Evolutionary conservation across 1,140 invertebrate genomes (phyloP).

Genomic region (Agrypnia vestita): DNA sequence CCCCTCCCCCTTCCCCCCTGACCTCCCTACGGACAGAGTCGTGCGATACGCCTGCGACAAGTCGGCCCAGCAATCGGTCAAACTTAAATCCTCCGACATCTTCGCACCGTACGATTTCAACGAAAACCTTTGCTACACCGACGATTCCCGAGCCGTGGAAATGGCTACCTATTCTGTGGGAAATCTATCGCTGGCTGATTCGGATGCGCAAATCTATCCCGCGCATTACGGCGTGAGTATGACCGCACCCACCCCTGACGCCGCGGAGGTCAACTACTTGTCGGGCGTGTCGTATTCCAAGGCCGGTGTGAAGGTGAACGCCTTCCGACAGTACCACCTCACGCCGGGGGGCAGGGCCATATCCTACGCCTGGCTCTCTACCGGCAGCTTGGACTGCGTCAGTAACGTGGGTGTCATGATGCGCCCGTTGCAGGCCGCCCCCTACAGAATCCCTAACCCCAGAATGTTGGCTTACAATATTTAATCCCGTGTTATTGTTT

Average conservation of each 20-base stretch:
- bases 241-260: slow-evolving; percentile 30
- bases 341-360: no score
- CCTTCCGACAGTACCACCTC: slow-evolving; percentile 43
- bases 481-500: slow-evolving; percentile 27
- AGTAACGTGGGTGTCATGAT: no score
- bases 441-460: slow-evolving; percentile 47
- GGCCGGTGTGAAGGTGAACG: slow-evolving; percentile 45
- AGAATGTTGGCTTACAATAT: slow-evolving; percentile 52
- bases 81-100: not conserved
- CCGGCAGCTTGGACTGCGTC: no score
- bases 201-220: no score
- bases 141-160: not conserved
- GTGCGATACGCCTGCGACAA: no score
- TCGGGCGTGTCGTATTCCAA: slow-evolving; percentile 44
- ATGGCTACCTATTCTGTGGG: not conserved
- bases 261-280: slow-evolving; percentile 33
- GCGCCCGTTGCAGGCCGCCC: slow-evolving; percentile 34
- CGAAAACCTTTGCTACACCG: not conserved
- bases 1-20: slow-evolving; percentile 20
- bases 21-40: not conserved
- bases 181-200: no score
- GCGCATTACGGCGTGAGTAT: not conserved
- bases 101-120: slow-evolving; percentile 6
- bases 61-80: not conserved
- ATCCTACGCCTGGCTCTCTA: no score